These are phyloP conservation scores for Eulemur albifrons DNA, from an alignment of 2,797 vertebrate genomes.

Conservation along the genomic window DNA sequence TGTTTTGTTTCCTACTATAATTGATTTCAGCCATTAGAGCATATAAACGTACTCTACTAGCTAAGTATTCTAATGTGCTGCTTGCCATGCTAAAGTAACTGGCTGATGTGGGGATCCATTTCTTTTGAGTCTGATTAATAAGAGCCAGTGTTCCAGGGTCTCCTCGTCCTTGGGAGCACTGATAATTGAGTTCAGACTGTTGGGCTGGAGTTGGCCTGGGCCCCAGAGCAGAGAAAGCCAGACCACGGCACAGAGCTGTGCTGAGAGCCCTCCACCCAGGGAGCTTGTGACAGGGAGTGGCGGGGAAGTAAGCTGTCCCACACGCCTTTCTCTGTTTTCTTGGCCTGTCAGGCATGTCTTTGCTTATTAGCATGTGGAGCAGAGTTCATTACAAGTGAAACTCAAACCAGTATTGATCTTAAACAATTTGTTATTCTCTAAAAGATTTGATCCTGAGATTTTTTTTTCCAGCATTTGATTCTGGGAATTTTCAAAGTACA, in stretches of 20 bases:
- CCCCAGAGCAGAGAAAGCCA: not conserved
- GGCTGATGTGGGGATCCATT: not conserved
- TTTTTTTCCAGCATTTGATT: not conserved
- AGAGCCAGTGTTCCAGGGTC: not conserved
- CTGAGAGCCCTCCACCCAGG: not conserved
- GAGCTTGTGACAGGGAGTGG: not conserved
- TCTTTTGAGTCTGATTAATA: not conserved
- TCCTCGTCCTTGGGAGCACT: not conserved
- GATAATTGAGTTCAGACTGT: not conserved
- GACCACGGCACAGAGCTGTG: not conserved
- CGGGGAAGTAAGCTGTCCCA: not conserved
- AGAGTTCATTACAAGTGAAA: constrained; percentile 27
- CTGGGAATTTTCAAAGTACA: not conserved
- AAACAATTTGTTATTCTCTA: constrained; percentile 13
- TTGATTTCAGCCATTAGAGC: not conserved
- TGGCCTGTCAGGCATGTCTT: not conserved
- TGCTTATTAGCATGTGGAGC: not conserved
- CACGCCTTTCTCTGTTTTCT: not conserved
- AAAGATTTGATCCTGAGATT: constrained; percentile 8
- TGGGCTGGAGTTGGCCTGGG: not conserved
- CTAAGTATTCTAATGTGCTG: not conserved
- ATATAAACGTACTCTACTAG: not conserved
- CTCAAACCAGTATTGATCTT: not conserved
- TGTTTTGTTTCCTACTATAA: not conserved
- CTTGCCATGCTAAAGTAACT: not conserved